A percentile compares a stretch with the other conserved stretches of the same genome.
These are phyloP conservation scores for Tipula unca DNA, from an alignment of 2,888 invertebrate genomes.

Conservation along the genomic window DNA sequence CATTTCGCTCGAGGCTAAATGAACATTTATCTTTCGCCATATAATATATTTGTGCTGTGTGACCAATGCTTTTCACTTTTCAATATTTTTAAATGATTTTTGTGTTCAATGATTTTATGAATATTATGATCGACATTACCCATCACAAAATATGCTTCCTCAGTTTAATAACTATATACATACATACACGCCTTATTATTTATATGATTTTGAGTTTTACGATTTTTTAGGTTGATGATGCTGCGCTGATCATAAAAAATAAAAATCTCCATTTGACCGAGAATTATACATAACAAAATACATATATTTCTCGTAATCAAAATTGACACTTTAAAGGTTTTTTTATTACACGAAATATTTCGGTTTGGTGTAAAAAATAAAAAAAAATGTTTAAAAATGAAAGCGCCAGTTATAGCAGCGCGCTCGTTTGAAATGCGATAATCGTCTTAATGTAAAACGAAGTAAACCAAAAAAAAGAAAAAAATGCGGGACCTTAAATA, in stretches of 20 bases:
- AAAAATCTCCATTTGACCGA: neutral
- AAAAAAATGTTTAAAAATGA: neutral
- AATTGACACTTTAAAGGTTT: neutral
- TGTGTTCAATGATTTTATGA: neutral
- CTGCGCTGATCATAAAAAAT: neutral
- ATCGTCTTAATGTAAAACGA: neutral
- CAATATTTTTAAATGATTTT: neutral
- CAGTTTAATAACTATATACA: too few relatives aligned
- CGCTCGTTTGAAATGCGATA: neutral
- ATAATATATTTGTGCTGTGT: neutral
- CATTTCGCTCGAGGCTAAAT: neutral
- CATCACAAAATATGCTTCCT: neutral
- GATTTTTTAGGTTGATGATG: neutral
- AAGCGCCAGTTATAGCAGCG: neutral
- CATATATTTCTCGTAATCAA: neutral
- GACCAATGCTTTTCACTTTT: neutral
- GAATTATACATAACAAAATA: neutral
- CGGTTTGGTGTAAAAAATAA: neutral
- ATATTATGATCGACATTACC: neutral
- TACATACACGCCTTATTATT: neutral
- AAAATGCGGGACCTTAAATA: neutral
- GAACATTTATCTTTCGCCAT: neutral
- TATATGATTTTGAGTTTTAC: neutral
- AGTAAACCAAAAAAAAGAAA: neutral
- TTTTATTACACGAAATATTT: neutral